Base-by-base conservation (phyloP, 2,888 invertebrate genomes). In the Orthosia cruda region DNA sequence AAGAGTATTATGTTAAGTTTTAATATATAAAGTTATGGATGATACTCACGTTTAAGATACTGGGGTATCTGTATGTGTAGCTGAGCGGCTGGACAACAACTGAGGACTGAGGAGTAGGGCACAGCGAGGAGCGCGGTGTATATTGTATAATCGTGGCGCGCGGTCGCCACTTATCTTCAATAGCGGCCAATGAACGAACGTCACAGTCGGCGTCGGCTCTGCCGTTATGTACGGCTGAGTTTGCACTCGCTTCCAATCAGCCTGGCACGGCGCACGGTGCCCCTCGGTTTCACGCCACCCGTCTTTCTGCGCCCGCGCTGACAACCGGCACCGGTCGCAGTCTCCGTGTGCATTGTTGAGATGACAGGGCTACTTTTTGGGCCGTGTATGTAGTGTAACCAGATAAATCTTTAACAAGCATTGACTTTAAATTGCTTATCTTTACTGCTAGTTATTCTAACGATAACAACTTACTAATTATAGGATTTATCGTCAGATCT, bases 151-250 rank as follows among this genome's bases (percentile, higher is more conserved):
- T 75, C 63, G 74, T 23, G 70, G 68, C 75, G 75, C 68, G 80
- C 65, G 55, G 67, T 63, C 62, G 77, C 72, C 81, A 85, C 83
- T 89, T 89, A 90, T 87, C 89, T 85, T 80, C 52, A 72, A 71
- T 70, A 83, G 70, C 78, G 80, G 80, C 90, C 90, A 91, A 90
- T 89, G 87, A 88, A 77, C 88, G 88, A 62, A 54, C 77, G 78
- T 82, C 84, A 74, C 79, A 55, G 16, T 73, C 54, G 78, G 65
- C 72, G 80, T 61, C 59, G 62, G 73, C 85, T 74, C 62, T 70
- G 74, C 64, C 57, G 49, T 68, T 71, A 64, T 72, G 63, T 80
- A 77, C 40, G 58, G 57, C 57, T 57, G 66, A 71, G 64, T 77
- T 79, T 84, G 84, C 79, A 77, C 81, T 78, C 74, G 70, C 49